Conservation (phyloP, 2,888 invertebrate genomes). For the Lydus trimaculatus region DNA sequence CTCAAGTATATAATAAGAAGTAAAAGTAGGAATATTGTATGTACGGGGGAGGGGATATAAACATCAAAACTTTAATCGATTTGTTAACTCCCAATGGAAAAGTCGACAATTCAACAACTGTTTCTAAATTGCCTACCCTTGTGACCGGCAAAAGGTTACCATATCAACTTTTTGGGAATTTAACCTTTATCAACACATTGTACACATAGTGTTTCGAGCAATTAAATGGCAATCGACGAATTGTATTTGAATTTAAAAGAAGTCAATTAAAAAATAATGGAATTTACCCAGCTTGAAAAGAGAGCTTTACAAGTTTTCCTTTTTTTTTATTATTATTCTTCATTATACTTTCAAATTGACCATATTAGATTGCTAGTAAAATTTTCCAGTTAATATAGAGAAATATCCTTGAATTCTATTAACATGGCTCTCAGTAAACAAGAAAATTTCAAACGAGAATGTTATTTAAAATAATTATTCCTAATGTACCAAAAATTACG, state of each 20-base stretch:
- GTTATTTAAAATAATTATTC: no score
- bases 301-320: no score
- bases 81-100: constrained; percentile 4
- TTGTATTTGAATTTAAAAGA: no score
- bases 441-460: no score
- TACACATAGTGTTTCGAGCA: no score
- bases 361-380: neutral
- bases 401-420: neutral
- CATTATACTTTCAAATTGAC: neutral
- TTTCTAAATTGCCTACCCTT: constrained; percentile 7
- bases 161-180: neutral
- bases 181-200: no score
- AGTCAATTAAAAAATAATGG: neutral
- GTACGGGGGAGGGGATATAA: neutral
- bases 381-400: neutral
- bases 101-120: constrained; percentile 7
- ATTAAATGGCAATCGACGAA: neutral
- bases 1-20: neutral
- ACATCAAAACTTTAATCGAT: constrained; percentile 3
- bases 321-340: neutral
- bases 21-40: no score
- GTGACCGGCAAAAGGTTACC: neutral
- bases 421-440: neutral
- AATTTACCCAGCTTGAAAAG: neutral
- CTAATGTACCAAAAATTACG: no score